Evolutionary conservation across 35 echinoderm and acorn worm genomes (phyloP).

Genomic region (Nesometra sesokonis): DNA sequence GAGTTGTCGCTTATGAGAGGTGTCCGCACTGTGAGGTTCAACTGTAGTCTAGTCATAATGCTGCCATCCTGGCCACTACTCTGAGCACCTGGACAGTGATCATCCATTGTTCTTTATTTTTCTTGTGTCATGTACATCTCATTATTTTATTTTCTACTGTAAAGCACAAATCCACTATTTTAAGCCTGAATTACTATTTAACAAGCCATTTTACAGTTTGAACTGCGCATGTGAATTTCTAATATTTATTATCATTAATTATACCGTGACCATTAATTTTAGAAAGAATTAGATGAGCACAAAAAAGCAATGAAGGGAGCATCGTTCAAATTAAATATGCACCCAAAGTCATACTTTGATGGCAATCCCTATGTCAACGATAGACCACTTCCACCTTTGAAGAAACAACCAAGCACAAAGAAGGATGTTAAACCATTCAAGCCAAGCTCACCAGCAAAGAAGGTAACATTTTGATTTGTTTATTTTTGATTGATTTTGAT

Average conservation of each 20-base stretch:
- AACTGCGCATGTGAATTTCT: too few relatives aligned
- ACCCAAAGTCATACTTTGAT: constrained; percentile 80
- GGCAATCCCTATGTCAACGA: constrained; percentile 66
- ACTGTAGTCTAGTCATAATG: too few relatives aligned
- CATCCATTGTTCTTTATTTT: too few relatives aligned
- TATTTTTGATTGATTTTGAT: too few relatives aligned
- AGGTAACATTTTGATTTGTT: constrained; percentile 26
- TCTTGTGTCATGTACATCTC: too few relatives aligned
- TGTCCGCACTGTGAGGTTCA: too few relatives aligned
- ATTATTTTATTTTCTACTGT: too few relatives aligned
- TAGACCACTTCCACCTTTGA: constrained; percentile 79
- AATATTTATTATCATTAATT: too few relatives aligned
- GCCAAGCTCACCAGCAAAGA: constrained; percentile 85
- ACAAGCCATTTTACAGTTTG: too few relatives aligned
- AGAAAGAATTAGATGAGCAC: constrained; percentile 59
- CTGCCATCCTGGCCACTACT: too few relatives aligned
- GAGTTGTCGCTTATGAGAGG: too few relatives aligned
- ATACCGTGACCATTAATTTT: neutral
- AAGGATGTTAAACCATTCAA: constrained; percentile 78
- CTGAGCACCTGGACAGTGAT: too few relatives aligned
- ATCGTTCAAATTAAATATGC: constrained; percentile 88
- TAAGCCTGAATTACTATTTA: neutral
- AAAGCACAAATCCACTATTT: neutral
- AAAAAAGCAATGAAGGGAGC: constrained; percentile 61
- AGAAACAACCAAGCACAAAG: constrained; percentile 30